Percentiles rank a stretch among this genome's conserved stretches.
Evolutionary conservation across 2,888 invertebrate species (phyloP).

Genomic region (Penaeus monodon): DNA sequence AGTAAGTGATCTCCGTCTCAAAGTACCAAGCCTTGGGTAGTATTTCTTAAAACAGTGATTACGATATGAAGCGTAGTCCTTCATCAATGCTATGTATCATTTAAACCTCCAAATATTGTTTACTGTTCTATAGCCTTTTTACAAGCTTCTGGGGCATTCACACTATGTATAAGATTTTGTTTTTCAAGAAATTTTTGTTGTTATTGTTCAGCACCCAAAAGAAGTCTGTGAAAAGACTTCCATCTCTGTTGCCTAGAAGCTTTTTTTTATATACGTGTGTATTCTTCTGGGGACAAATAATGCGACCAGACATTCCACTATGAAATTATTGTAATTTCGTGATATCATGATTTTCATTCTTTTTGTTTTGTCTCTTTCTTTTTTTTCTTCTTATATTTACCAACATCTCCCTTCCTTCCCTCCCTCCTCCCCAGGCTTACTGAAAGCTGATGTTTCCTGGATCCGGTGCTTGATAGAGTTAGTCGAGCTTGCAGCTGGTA

Average conservation of each 20-base stretch:
- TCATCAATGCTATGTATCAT: too few relatives aligned
- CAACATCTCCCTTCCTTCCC: too few relatives aligned
- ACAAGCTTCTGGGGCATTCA: too few relatives aligned
- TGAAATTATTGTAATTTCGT: background rate
- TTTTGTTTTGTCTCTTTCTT: background rate
- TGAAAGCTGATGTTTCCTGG: constrained; percentile 5
- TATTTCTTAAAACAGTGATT: too few relatives aligned
- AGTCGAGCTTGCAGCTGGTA: constrained; percentile 31
- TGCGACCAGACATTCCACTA: background rate
- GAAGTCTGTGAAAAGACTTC: background rate
- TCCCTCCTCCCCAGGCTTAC: background rate
- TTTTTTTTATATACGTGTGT: background rate
- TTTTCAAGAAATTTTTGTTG: background rate
- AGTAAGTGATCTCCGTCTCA: too few relatives aligned
- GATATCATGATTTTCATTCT: background rate
- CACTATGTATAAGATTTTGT: too few relatives aligned
- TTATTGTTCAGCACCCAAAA: background rate
- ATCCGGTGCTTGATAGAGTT: constrained; percentile 30
- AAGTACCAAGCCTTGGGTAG: too few relatives aligned
- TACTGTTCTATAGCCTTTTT: too few relatives aligned
- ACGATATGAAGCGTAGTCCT: too few relatives aligned
- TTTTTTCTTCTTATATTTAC: too few relatives aligned
- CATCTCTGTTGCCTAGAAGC: background rate
- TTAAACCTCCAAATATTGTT: too few relatives aligned
- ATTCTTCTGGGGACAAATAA: background rate